phyloP scores from a whole-genome alignment of 2,113 vertebrate genomes.

The Gobio gobio region DNA sequence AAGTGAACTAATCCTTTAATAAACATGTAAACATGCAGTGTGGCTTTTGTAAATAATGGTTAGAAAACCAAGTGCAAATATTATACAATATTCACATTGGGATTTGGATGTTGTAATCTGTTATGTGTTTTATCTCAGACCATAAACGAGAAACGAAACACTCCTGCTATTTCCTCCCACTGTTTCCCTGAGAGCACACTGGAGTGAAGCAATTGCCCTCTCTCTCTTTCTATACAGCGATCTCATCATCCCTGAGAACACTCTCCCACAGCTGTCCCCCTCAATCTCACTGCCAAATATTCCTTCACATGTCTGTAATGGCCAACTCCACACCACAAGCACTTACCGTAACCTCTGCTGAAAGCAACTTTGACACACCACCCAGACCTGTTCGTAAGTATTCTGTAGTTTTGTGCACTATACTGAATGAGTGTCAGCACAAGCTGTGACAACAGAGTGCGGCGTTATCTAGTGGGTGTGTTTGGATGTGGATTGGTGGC shows the following conservation, averaged over 20 bases:
- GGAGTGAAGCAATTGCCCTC: constrained; percentile 47
- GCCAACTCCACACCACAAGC: constrained; percentile 38
- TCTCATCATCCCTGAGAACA: constrained; percentile 46
- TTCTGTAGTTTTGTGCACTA: constrained; percentile 30
- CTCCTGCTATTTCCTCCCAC: constrained; percentile 42
- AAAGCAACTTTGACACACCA: neutral
- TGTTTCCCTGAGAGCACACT: constrained; percentile 47
- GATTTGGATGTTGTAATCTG: neutral
- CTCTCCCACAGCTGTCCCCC: constrained; percentile 56
- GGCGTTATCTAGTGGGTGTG: neutral
- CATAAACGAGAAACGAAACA: constrained; percentile 7
- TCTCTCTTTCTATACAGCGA: constrained; percentile 46
- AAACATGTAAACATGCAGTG: neutral
- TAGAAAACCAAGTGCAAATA: constrained; percentile 17
- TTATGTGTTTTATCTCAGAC: constrained; percentile 8
- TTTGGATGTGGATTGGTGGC: neutral
- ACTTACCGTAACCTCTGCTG: neutral
- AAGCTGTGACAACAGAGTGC: neutral
- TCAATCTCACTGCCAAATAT: constrained; percentile 48
- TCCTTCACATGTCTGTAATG: constrained; percentile 40
- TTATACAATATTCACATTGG: neutral
- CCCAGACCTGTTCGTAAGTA: constrained; percentile 41
- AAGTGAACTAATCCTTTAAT: neutral
- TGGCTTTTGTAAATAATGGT: neutral
- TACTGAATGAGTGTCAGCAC: neutral